Conservation (phyloP, 2,113 vertebrate species). For the Apus apus region DNA sequence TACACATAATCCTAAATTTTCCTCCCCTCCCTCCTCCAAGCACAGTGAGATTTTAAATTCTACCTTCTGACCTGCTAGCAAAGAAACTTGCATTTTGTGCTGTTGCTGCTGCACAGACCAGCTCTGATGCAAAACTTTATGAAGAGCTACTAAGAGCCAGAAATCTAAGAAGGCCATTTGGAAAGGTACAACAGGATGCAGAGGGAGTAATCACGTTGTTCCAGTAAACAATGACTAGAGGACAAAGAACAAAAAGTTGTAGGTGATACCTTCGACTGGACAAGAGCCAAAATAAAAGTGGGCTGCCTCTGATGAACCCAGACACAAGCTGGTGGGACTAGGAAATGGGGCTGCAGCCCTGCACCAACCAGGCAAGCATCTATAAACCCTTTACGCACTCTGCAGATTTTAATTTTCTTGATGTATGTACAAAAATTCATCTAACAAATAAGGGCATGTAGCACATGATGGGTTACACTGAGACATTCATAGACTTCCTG, state of each 20-base stretch:
- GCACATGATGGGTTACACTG: not conserved
- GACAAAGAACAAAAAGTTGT: constrained; percentile 22
- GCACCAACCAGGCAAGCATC: not conserved
- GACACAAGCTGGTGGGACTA: not conserved
- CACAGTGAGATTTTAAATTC: constrained; percentile 11
- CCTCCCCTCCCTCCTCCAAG: constrained; percentile 19
- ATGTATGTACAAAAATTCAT: rapidly evolving
- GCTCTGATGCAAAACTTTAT: not conserved
- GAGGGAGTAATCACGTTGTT: not conserved
- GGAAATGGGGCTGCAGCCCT: not conserved
- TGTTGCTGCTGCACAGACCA: not conserved
- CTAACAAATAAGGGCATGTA: not conserved
- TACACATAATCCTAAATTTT: constrained; percentile 51
- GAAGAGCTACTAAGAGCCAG: not conserved
- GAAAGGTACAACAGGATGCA: not conserved
- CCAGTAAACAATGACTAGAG: not conserved
- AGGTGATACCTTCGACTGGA: not conserved
- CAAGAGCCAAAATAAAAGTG: not conserved
- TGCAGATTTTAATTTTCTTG: rapidly evolving
- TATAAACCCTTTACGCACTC: not conserved
- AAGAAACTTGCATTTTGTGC: not conserved
- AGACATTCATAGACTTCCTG: not conserved
- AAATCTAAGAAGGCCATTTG: not conserved
- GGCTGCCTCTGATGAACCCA: not conserved
- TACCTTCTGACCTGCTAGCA: not conserved